These are phyloP conservation scores for Synanthedon andrenaeformis DNA, from an alignment of 2,888 invertebrate genomes.

Conservation along the genomic window DNA sequence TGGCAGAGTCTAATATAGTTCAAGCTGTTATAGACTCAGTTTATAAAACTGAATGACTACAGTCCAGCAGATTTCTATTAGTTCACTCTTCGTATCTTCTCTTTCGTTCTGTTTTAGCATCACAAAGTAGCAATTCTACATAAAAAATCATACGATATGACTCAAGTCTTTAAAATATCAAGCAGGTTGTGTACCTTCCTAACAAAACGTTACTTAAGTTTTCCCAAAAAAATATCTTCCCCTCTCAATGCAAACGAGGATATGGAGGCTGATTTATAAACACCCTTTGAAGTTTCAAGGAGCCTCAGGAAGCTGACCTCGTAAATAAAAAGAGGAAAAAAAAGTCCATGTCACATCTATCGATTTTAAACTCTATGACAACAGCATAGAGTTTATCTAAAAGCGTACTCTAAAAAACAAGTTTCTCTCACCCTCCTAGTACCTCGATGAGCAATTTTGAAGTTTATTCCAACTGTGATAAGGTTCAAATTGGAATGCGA, in stretches of 20 bases:
- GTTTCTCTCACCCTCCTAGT: not conserved
- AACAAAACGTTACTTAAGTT: not conserved
- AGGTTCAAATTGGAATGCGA: not conserved
- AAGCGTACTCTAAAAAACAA: not conserved
- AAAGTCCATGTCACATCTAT: not conserved
- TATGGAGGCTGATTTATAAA: not conserved
- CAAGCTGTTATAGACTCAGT: too few species aligned
- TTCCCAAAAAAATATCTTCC: not conserved
- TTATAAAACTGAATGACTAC: too few species aligned
- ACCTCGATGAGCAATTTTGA: not conserved
- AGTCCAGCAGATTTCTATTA: too few species aligned
- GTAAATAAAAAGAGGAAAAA: not conserved
- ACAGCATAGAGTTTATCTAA: not conserved
- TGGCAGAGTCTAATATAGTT: too few species aligned
- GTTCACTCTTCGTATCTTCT: too few species aligned
- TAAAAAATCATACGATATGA: too few species aligned
- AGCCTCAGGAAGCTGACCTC: not conserved
- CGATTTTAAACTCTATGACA: not conserved
- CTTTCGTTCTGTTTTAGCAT: too few species aligned
- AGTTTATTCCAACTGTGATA: not conserved
- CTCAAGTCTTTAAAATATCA: too few species aligned
- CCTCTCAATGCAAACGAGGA: not conserved
- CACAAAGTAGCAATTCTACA: too few species aligned
- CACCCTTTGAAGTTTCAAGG: not conserved
- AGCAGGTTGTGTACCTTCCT: too few species aligned